Conservation (phyloP, 2,113 vertebrate species). For the Callipepla squamata region DNA sequence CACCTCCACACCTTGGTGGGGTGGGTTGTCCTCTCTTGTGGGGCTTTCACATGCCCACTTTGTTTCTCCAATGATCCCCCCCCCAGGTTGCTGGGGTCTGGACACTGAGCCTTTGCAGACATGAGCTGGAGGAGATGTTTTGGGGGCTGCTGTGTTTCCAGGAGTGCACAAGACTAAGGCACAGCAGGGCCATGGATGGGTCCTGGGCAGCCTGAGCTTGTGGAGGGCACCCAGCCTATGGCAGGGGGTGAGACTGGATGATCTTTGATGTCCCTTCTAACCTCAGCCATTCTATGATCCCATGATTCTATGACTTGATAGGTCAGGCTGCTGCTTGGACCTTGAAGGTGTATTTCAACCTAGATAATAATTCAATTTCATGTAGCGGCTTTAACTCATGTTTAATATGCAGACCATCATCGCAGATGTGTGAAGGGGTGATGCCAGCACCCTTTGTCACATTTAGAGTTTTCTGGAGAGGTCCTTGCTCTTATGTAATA, state of each 20-base stretch:
- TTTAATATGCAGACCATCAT: background rate
- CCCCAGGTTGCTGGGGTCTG: background rate
- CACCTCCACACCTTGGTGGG: background rate
- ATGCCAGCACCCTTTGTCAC: background rate
- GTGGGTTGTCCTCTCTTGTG: accelerated
- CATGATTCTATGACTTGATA: too few relatives aligned
- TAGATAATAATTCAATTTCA: background rate
- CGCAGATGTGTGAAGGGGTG: background rate
- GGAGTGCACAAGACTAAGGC: background rate
- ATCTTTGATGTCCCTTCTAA: too few relatives aligned
- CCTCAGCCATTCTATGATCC: too few relatives aligned
- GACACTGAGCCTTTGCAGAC: background rate
- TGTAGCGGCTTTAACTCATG: background rate
- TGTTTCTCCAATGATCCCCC: accelerated
- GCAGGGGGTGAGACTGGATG: too few relatives aligned
- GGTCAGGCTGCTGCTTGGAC: too few relatives aligned
- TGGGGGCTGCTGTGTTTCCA: background rate
- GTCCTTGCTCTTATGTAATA: too few relatives aligned
- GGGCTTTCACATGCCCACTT: background rate
- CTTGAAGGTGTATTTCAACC: background rate
- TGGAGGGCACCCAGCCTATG: too few relatives aligned
- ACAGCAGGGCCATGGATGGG: too few relatives aligned
- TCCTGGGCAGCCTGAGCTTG: too few relatives aligned
- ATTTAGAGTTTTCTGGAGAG: too few relatives aligned
- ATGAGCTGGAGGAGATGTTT: background rate